These are phyloP conservation scores for Bombus sylvicola DNA, from an alignment of 1,140 invertebrate species.

Conservation along the genomic window DNA sequence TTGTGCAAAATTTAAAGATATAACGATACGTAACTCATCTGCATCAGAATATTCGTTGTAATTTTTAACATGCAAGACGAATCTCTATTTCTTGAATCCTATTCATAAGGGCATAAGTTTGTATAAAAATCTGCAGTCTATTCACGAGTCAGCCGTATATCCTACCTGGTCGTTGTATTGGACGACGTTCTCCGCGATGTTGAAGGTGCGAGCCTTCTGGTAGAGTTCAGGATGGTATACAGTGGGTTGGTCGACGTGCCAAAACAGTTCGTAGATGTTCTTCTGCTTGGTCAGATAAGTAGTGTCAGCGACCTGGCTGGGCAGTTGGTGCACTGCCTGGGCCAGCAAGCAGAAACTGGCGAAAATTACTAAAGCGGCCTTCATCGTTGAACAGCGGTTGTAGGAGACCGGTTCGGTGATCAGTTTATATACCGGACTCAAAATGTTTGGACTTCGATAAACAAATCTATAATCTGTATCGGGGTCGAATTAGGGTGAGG, in stretches of 20 bases:
- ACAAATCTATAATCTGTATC: constrained; percentile 14
- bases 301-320: constrained; percentile 83
- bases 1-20: not conserved
- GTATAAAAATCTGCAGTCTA: too few relatives aligned
- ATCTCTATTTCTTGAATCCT: too few relatives aligned
- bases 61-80: too few relatives aligned
- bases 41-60: too few relatives aligned
- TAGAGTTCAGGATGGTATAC: constrained; percentile 78
- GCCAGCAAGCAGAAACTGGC: constrained; percentile 52
- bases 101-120: too few relatives aligned
- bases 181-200: constrained; percentile 82
- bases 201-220: constrained; percentile 83
- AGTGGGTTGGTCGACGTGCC: constrained; percentile 85
- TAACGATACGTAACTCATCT: too few relatives aligned
- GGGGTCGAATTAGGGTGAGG: constrained; percentile 16
- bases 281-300: constrained; percentile 83
- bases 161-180: constrained; percentile 76
- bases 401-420: too few relatives aligned
- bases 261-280: constrained; percentile 84
- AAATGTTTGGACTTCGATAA: not conserved
- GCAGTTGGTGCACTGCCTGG: constrained; percentile 69
- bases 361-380: constrained; percentile 52
- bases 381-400: constrained; percentile 47
- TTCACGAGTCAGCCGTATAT: too few relatives aligned
- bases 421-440: constrained; percentile 49